Evolutionary conservation across 2,113 vertebrate species (phyloP), one percentile per base, ranked within the genome.

Genomic region (Notarius quadriscutis): DNA sequence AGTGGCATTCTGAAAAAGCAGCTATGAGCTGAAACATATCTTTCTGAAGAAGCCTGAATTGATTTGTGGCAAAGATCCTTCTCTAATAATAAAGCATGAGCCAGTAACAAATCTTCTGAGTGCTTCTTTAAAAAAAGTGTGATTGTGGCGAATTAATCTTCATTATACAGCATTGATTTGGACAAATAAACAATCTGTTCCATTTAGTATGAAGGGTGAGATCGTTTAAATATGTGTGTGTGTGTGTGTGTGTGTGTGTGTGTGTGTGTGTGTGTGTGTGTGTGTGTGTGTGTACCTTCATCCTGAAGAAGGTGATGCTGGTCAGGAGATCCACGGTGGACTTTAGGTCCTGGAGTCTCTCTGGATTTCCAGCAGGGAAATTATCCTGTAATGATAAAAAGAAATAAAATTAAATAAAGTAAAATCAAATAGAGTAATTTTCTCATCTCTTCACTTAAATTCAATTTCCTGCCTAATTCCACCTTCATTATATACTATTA

Each of bases 221-320:
- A 74, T 50, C 17, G 58, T 41, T 71, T 34, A 27, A 15, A 12
- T 78, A 62, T 51, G 82, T 82, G 69, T 78, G 72, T 51, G 82
- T 82, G 69, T 58, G 58, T 77, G 80, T 81, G 50, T 53, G 63
- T 48, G 87, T 77, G 50, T 72, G 18, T 77, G 22, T 34, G n/a
- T 71, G 41, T 63, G 34, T 83, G 69, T 85, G 74, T 14, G 57
- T 60, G 74, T 55, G 87, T 75, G 58, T 62, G 17, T 75, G 22
- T 20, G 34, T 72, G 20, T 74, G 51, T 83, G 62, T 84, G 67
- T 17, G 41, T 96, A 99, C 98, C 97, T 99, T 99, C 97, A 99
- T 97, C 86, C 98, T 96, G 91, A 99, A 99, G 94, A 99, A 99
- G 0, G 98, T 97, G 92, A 99, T 99, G 93, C 98, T 99, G 83